Evolutionary conservation across 2,797 vertebrate species (phyloP), one percentile per base, ranked within the genome.

Genomic region (Sebastolobus altivelis): DNA sequence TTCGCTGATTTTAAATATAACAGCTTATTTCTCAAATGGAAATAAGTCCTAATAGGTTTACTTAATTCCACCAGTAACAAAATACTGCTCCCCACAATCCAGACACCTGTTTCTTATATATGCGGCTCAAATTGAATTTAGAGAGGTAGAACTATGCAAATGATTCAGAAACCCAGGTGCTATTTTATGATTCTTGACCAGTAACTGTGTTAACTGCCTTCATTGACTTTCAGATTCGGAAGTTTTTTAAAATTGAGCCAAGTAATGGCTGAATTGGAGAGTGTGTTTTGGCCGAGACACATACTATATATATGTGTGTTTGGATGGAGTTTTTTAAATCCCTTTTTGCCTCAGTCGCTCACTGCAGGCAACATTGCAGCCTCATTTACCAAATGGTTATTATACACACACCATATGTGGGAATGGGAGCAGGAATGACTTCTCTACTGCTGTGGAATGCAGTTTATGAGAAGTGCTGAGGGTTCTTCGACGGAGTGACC

Each of bases 141-240:
- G 8, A 65, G 55, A 85, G 43, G 76, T 58, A 80, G 46, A 58
- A 72, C 67, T 85, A 78, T 83, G 87, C 79, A 86, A 92, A 92
- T 75, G 35, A 79, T 22, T 84, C 52, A 10, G 67, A 83, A 27
- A 85, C 82, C 82, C 81, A 52, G 25, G 86, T 62, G 55, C 8
- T 58, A 72, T 81, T 87, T 90, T 75, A 83, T 88, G 80, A 91
- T 87, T 93, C 81, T 92, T 89, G 85, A 84, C 76, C 68, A 59
- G 85, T 86, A 85, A 92, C 76, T 71, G 13, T 67, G 83, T 89
- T 90, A 90, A 89, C 85, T 62, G 67, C 66, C 80, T 87, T 91
- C 88, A 89, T 79, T 92, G 89, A 90, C 89, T 92, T 89, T 90
- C 86, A 92, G 65, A 89, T 87, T 76, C 1, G 5, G 73, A 73